These are phyloP conservation scores for Antigone vipio DNA, from an alignment of 2,113 vertebrate species.

Conservation along the genomic window DNA sequence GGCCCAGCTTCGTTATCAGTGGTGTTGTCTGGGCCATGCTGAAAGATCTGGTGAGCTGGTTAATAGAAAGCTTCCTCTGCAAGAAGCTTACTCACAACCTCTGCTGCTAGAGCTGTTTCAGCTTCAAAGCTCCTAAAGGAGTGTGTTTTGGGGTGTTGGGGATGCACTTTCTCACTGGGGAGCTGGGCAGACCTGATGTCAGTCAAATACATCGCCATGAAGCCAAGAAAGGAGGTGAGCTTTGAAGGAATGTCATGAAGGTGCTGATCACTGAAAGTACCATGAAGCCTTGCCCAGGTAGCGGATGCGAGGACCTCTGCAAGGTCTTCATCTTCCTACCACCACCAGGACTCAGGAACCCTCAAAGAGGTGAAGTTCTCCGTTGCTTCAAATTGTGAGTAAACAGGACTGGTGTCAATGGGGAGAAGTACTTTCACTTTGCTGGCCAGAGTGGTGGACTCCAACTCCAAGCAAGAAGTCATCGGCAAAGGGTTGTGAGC, in stretches of 20 bases:
- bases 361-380: not conserved
- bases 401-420: fast-evolving
- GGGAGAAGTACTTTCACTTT: not conserved
- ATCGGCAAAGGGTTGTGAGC: not conserved
- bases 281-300: not conserved
- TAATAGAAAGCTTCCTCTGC: not conserved
- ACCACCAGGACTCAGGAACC: not conserved
- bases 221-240: not conserved
- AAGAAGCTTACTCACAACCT: fast-evolving
- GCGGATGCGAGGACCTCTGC: not conserved
- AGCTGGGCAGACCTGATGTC: not conserved
- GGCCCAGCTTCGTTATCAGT: fast-evolving
- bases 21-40: not conserved
- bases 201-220: not conserved
- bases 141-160: too few relatives aligned
- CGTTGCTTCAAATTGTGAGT: not conserved
- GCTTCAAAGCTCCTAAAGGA: not conserved
- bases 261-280: not conserved
- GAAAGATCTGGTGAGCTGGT: not conserved
- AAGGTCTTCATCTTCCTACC: not conserved
- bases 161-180: not conserved
- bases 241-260: not conserved
- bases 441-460: not conserved
- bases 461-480: not conserved
- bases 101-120: not conserved